phyloP scores from a whole-genome alignment of 2,888 invertebrate species.

The Caradrina kadenii region DNA sequence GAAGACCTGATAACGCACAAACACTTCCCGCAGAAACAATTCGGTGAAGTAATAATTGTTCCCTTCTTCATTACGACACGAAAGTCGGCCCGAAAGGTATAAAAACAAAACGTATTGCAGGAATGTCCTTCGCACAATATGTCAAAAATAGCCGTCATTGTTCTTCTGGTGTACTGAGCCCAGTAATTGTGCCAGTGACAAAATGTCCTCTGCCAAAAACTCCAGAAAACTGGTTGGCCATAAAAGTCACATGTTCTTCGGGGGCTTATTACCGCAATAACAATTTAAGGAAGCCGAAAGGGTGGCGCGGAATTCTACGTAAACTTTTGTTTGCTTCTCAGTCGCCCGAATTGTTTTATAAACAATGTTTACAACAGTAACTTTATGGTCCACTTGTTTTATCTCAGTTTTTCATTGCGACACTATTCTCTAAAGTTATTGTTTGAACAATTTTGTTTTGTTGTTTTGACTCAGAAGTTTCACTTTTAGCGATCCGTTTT shows the following conservation, averaged over 20 bases:
- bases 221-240: conserved; percentile 83
- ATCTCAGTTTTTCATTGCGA: conserved; percentile 80
- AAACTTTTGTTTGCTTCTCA: conserved; percentile 87
- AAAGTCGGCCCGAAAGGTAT: conserved; percentile 43
- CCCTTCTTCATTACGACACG: conserved; percentile 56
- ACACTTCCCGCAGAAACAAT: conserved; percentile 53
- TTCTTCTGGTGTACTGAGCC: conserved; percentile 70
- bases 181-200: conserved; percentile 84
- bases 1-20: conserved; percentile 49
- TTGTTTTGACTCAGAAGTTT: conserved; percentile 74
- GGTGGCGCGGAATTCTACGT: conserved; percentile 85
- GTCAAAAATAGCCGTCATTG: conserved; percentile 78
- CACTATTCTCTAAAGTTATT: conserved; percentile 81
- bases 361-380: conserved; percentile 88
- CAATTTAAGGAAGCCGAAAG: conserved; percentile 90
- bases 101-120: conserved; percentile 58
- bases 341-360: conserved; percentile 87
- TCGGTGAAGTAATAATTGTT: conserved; percentile 60
- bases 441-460: conserved; percentile 78
- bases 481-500: conserved; percentile 76
- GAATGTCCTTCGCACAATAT: conserved; percentile 69
- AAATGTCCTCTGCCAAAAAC: conserved; percentile 83
- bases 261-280: conserved; percentile 88
- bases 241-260: conserved; percentile 89
- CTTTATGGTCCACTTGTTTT: conserved; percentile 88